Base-by-base conservation (phyloP, 2,113 vertebrate genomes). In the Marmota monax region DNA sequence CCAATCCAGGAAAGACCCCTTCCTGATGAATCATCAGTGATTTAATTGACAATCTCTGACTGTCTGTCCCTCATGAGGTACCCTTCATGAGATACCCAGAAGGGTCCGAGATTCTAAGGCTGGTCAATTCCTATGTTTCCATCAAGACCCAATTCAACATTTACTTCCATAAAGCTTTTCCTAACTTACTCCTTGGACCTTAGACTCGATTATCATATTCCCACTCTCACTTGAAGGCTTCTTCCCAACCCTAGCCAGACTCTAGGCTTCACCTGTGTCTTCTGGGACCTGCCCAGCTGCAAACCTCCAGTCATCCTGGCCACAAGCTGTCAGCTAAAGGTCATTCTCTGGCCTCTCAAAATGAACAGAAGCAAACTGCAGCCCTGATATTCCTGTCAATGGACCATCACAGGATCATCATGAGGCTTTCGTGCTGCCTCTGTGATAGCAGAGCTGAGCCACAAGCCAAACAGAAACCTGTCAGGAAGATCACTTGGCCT, bases 301-400 rank as follows among this genome's bases (percentile, higher is more conserved):
- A 56, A 70, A 84, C 69, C 78, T 83, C 29, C 73, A n/a, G 83
- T 92, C 87, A 34, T 87, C 27, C 58, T 90, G 89, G 61, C 29
- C 74, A 92, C 94, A 5, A 23, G 32, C 77, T 72, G 17, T 84
- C 79, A 45, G 11, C 82, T 73, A n/a, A 93, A 90, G 88, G 94
- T 96, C 42, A 94, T 65, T 97, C 83, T 77, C 25, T 97, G 95
- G 51, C 48, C 51, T 82, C 20, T 95, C 82, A 56, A 56, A 45
- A 97, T 22, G 94, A 65, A 84, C 96, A 93, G 95, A 95, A 93
- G 93, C 72, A 97, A 98, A 97, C 34, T 39, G 85, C 25, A 39
- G 0, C 70, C 96, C 94, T 92, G 89, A 80, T 69, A 48, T 89
- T 89, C 76, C 45, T 73, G 53, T 76, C 92, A 97, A 84, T 63